A percentile compares a stretch with the other conserved stretches of the same genome.
Evolutionary conservation across 2,888 invertebrate genomes (phyloP).

Genomic region (Operophtera brumata): DNA sequence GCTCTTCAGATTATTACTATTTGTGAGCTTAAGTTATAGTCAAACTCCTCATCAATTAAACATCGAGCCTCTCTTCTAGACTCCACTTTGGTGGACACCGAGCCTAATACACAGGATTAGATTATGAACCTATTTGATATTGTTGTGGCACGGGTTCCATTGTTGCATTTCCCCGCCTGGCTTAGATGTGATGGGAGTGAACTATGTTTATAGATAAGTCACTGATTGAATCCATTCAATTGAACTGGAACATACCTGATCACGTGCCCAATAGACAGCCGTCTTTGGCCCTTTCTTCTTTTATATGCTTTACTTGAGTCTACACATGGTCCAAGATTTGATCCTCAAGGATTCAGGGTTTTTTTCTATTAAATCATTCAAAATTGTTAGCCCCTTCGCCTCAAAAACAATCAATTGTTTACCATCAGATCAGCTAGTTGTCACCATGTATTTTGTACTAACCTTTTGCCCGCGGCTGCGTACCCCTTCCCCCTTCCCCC

Average conservation of each 20-base stretch:
- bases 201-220: constrained; percentile 44
- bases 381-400: too few relatives aligned
- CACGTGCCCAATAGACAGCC: constrained; percentile 1
- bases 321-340: background rate
- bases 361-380: too few relatives aligned
- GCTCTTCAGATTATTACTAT: too few relatives aligned
- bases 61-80: too few relatives aligned
- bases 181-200: constrained; percentile 77
- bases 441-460: too few relatives aligned
- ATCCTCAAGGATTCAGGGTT: too few relatives aligned
- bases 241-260: constrained; percentile 45
- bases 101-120: constrained; percentile 53
- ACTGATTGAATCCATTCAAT: constrained; percentile 66
- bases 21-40: too few relatives aligned
- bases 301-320: background rate
- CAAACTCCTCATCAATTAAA: too few relatives aligned
- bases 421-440: too few relatives aligned
- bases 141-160: constrained; percentile 70
- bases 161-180: constrained; percentile 61
- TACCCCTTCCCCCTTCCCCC: too few relatives aligned
- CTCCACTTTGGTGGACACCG: constrained; percentile 1
- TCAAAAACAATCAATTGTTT: too few relatives aligned
- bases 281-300: background rate
- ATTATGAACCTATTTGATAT: constrained; percentile 77
- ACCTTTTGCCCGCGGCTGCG: too few relatives aligned